Evolutionary conservation across 2,888 invertebrate genomes (phyloP), one percentile per base, ranked within the genome.

Genomic region (Stenchaetothrips biformis): DNA sequence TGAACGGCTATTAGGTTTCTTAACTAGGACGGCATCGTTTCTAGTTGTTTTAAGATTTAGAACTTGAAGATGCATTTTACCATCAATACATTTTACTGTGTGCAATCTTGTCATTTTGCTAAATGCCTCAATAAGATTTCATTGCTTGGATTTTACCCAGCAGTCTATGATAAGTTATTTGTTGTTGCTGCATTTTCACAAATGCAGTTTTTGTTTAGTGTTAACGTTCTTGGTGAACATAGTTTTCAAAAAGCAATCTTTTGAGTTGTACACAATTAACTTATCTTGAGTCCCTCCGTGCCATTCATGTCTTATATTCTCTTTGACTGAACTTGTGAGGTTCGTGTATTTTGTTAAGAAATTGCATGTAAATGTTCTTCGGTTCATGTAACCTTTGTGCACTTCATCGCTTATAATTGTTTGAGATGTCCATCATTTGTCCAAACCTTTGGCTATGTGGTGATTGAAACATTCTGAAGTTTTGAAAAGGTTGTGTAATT

Each of bases 61-160:
- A 37, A 37, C 37, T 37, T 4, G 37, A 4, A 37, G 37, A 37
- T 37, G 37, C 37, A 74, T 74, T 74, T 74, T 67, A 67, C 25
- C 25, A 74, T 25, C 21, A 7, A 37, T 37, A 37, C 37, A 2
- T 37, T 37, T 37, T 37, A 37, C 21, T 74, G 67, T 74, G 67
- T 74, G 67, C 67, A 25, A 25, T 74, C 67, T 74, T 74, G 67
- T 74, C 67, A 74, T 25, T 25, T 25, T 74, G 67, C 67, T 74
- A 74, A 25, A 74, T 21, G 67, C 67, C 67, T 25, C 25, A 16
- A 11, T 25, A 74, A 0, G 9, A 74, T 74, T 37, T 37, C 37
- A 1, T 74, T 74, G 53, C 53, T 53, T 53, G 53, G 21, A 11
- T 74, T 74, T 25, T 25, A 74, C 21, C 67, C 21, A 74, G n/a